Evolutionary conservation across 2,888 invertebrate species (phyloP).

Genomic region (Epinotia nisella): DNA sequence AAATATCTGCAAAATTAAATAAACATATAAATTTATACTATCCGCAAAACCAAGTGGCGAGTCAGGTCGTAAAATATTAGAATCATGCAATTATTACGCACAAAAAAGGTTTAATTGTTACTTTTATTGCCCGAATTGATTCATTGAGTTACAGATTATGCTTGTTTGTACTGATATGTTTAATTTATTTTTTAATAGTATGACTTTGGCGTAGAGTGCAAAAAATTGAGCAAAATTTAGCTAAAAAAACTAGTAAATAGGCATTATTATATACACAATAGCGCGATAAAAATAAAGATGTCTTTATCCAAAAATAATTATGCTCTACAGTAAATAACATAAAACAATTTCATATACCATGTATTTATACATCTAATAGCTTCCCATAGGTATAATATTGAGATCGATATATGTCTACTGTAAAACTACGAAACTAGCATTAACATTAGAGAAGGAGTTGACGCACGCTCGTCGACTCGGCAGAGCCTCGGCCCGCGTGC

Average conservation of each 20-base stretch:
- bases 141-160: slow-evolving; percentile 62
- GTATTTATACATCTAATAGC: slow-evolving; percentile 78
- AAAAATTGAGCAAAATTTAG: slow-evolving; percentile 84
- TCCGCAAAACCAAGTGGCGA: no score
- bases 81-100: no score
- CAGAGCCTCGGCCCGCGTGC: not conserved
- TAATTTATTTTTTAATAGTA: slow-evolving; percentile 72
- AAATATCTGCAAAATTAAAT: not conserved
- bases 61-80: no score
- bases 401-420: slow-evolving; percentile 78
- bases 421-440: slow-evolving; percentile 43
- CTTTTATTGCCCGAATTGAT: no score
- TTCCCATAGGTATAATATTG: slow-evolving; percentile 75
- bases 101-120: no score
- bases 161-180: slow-evolving; percentile 81
- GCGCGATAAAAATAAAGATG: slow-evolving; percentile 74
- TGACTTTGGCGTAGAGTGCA: slow-evolving; percentile 84
- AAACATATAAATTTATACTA: not conserved
- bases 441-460: slow-evolving; percentile 29
- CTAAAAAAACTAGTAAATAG: slow-evolving; percentile 79
- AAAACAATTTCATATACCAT: slow-evolving; percentile 64
- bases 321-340: slow-evolving; percentile 67
- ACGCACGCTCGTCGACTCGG: slow-evolving; percentile 16
- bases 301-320: slow-evolving; percentile 76
- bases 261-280: slow-evolving; percentile 71